These are phyloP conservation scores for Mythimna lalbum DNA, from an alignment of 2,888 invertebrate genomes.

Conservation along the genomic window DNA sequence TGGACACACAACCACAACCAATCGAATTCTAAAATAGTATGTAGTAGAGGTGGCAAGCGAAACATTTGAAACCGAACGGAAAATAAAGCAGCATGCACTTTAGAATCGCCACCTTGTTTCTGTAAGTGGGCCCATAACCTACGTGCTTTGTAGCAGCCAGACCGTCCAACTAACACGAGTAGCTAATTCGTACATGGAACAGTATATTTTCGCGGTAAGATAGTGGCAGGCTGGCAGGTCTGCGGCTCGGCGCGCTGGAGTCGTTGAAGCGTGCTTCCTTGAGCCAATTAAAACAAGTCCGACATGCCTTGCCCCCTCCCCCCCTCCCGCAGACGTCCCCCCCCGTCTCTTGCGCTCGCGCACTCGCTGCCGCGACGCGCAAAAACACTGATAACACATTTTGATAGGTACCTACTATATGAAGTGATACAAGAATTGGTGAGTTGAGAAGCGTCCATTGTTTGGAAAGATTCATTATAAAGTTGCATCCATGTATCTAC, in stretches of 20 bases:
- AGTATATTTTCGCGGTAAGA: constrained; percentile 66
- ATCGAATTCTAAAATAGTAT: neutral
- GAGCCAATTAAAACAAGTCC: constrained; percentile 82
- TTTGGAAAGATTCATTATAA: neutral
- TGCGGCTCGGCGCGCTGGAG: constrained; percentile 67
- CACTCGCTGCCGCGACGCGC: constrained; percentile 61
- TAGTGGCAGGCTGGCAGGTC: constrained; percentile 46
- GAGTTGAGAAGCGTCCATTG: neutral
- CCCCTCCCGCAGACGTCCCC: constrained; percentile 30
- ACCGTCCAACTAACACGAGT: constrained; percentile 26
- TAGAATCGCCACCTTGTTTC: neutral
- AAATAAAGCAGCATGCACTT: neutral
- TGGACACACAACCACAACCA: neutral
- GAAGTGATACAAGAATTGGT: constrained; percentile 36
- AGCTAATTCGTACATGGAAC: constrained; percentile 54
- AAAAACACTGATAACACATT: constrained; percentile 73
- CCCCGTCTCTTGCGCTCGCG: constrained; percentile 41
- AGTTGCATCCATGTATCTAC: neutral
- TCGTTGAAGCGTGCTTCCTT: constrained; percentile 85
- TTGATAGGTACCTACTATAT: constrained; percentile 51
- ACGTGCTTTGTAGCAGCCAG: neutral
- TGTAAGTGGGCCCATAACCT: constrained; percentile 11
- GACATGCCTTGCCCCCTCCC: constrained; percentile 56
- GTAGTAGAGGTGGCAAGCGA: neutral
- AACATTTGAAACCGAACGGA: no score